Conservation (phyloP, 1,140 invertebrate genomes). For the Tetramorium simillimum region DNA sequence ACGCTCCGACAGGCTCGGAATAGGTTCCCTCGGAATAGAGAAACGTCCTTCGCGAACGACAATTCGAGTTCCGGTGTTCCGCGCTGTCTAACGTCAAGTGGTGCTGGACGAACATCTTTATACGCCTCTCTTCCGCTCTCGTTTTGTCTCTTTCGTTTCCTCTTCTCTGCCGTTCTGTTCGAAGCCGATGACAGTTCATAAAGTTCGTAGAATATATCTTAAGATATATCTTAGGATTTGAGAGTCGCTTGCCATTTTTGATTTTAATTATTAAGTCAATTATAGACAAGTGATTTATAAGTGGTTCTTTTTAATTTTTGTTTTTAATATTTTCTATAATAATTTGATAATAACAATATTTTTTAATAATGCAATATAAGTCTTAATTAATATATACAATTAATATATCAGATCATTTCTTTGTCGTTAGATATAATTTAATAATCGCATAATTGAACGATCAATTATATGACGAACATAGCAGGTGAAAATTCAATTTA, state of each 20-base stretch:
- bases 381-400: neutral
- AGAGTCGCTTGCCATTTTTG: neutral
- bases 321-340: neutral
- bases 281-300: neutral
- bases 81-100: constrained; percentile 75
- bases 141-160: neutral
- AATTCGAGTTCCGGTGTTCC: constrained; percentile 75
- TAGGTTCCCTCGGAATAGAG: constrained; percentile 67
- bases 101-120: constrained; percentile 74
- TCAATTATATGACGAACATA: neutral
- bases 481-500: neutral
- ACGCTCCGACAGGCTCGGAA: constrained; percentile 70
- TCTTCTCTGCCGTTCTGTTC: neutral
- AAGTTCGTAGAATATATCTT: neutral
- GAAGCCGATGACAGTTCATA: neutral
- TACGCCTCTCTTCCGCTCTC: constrained; percentile 54
- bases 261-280: neutral
- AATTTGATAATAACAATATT: neutral
- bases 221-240: too few species aligned
- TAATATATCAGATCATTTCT: neutral
- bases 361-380: neutral
- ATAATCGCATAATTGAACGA: neutral
- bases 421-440: neutral
- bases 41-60: constrained; percentile 62
- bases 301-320: neutral